Evolutionary conservation across 2,888 invertebrate species (phyloP).

Genomic region (Temnothorax unifasciatus): DNA sequence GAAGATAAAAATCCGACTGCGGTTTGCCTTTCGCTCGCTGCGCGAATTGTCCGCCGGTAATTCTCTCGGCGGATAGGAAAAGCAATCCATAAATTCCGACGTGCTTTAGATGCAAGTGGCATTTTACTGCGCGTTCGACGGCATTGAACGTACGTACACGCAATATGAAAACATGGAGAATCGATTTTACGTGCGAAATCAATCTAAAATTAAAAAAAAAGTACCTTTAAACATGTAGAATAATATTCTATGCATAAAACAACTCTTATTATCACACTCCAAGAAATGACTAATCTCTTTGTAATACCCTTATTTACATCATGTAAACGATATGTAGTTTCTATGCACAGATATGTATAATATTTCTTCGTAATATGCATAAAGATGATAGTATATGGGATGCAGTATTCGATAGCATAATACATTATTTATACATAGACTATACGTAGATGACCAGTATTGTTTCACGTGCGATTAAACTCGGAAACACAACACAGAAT

Average conservation of each 20-base stretch:
- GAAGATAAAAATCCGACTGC: constrained; percentile 39
- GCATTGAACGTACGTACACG: constrained; percentile 60
- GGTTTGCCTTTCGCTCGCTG: constrained; percentile 39
- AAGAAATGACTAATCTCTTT: background rate
- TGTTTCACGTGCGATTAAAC: constrained; percentile 12
- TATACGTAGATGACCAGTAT: background rate
- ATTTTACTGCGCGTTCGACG: constrained; percentile 66
- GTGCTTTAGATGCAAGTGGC: constrained; percentile 63
- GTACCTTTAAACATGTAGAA: background rate
- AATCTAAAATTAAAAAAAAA: background rate
- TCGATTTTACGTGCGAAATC: background rate
- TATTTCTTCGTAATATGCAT: background rate
- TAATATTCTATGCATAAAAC: background rate
- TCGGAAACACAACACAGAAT: background rate
- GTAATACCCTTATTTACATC: background rate
- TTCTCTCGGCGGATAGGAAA: constrained; percentile 25
- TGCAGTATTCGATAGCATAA: background rate
- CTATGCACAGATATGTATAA: background rate
- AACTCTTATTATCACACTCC: background rate
- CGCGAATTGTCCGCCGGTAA: constrained; percentile 14
- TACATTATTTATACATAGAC: constrained; percentile 22
- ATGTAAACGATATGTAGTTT: constrained; percentile 4
- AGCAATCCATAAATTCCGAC: constrained; percentile 57
- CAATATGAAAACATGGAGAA: background rate
- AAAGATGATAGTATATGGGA: background rate